phyloP scores from a whole-genome alignment of 1,140 invertebrate species.

The Aphidius ervi region DNA sequence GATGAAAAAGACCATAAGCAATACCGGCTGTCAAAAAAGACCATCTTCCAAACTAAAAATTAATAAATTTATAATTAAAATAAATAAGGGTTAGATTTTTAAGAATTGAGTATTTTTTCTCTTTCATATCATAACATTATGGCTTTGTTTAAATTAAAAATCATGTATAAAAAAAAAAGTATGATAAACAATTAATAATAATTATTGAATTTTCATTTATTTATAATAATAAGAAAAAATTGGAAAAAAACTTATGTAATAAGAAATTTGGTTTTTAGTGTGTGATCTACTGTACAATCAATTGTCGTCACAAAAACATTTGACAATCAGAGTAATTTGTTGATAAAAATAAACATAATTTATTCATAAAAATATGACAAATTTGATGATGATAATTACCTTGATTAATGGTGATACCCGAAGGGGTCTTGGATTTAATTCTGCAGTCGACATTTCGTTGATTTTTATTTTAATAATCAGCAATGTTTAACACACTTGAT shows the following conservation, averaged over 20 bases:
- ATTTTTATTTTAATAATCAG: neutral
- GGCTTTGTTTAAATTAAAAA: neutral
- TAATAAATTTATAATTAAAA: constrained; percentile 17
- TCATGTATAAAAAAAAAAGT: constrained; percentile 8
- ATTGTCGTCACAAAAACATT: constrained; percentile 9
- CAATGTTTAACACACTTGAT: too few species aligned
- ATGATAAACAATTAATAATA: neutral
- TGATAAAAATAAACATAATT: neutral
- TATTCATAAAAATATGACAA: constrained; percentile 28
- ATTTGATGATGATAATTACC: constrained; percentile 46
- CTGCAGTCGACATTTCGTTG: constrained; percentile 40
- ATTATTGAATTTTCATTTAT: constrained; percentile 10
- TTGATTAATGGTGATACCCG: constrained; percentile 71
- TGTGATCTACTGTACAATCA: neutral
- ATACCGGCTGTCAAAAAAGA: constrained; percentile 64
- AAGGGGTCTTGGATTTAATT: constrained; percentile 53
- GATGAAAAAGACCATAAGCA: constrained; percentile 66
- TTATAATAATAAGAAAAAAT: neutral
- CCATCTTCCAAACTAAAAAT: constrained; percentile 66
- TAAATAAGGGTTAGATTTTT: neutral
- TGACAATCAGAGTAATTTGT: constrained; percentile 1
- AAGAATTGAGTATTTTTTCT: neutral
- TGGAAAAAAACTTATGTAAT: constrained; percentile 25
- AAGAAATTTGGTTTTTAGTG: neutral
- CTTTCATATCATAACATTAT: neutral